These are phyloP conservation scores for Sebastes hubbsi DNA, from an alignment of 2,797 vertebrate genomes.

Conservation along the genomic window DNA sequence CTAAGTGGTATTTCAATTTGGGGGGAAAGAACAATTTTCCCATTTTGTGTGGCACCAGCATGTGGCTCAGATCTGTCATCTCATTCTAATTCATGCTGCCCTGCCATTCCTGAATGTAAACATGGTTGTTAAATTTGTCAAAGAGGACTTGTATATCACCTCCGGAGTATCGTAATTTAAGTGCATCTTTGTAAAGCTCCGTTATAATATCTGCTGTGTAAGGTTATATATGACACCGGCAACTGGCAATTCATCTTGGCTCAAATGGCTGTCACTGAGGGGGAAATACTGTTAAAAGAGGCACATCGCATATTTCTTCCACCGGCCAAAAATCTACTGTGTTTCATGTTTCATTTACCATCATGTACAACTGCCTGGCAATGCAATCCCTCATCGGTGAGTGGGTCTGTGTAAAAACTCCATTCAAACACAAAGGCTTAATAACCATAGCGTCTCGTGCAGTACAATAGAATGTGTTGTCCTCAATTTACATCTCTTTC, in stretches of 20 bases:
- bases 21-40: slow-evolving; percentile 4
- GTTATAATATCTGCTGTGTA: slow-evolving; percentile 85
- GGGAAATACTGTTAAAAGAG: slow-evolving; percentile 82
- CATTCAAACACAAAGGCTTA: slow-evolving; percentile 51
- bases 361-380: slow-evolving; percentile 23
- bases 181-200: slow-evolving; percentile 71
- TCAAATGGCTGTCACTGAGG: slow-evolving; percentile 89
- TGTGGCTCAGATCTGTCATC: slow-evolving; percentile 19
- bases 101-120: slow-evolving; percentile 47
- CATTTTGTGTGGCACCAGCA: slow-evolving; percentile 14
- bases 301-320: slow-evolving; percentile 81
- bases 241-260: slow-evolving; percentile 87
- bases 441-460: slow-evolving; percentile 24
- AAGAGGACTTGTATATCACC: slow-evolving; percentile 73
- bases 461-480: slow-evolving; percentile 36
- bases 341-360: slow-evolving; percentile 66
- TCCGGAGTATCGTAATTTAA: slow-evolving; percentile 50
- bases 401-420: slow-evolving; percentile 76
- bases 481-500: slow-evolving; percentile 56
- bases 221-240: slow-evolving; percentile 83
- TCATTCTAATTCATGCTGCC: slow-evolving; percentile 32
- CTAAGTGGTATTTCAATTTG: slow-evolving; percentile 38
- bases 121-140: slow-evolving; percentile 65
- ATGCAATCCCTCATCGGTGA: slow-evolving; percentile 32
- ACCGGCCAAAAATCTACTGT: slow-evolving; percentile 83